Evolutionary conservation across 2,113 vertebrate species (phyloP).

Genomic region (Blennius ocellaris): DNA sequence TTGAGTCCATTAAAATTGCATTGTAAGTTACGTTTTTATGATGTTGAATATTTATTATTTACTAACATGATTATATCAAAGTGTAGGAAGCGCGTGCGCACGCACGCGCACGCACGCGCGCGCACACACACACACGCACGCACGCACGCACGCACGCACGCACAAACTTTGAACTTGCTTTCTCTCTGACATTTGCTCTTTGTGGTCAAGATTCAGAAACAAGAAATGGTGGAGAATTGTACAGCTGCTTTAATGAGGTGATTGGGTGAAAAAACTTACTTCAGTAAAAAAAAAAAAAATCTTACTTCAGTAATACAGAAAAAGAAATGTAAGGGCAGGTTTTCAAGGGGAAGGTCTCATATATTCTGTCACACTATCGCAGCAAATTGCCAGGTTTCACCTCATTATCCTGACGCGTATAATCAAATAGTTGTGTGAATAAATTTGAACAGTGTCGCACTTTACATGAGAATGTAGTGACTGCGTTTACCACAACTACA

Average conservation of each 20-base stretch:
- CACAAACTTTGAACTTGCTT: conserved; percentile 30
- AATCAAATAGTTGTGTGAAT: too few species aligned
- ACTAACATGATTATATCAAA: not conserved
- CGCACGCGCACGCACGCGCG: not conserved
- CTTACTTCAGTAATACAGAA: not conserved
- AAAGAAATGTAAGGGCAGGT: not conserved
- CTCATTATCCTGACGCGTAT: too few species aligned
- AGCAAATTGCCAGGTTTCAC: too few species aligned
- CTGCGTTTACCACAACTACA: too few species aligned
- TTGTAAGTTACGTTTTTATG: not conserved
- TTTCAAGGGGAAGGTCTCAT: too few species aligned
- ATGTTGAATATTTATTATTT: not conserved
- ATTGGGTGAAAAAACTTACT: conserved; percentile 2
- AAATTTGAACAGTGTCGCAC: too few species aligned
- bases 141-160: not conserved
- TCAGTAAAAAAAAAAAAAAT: conserved; percentile 1
- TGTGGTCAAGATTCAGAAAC: conserved; percentile 32
- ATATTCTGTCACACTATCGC: too few species aligned
- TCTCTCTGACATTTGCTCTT: conserved; percentile 32
- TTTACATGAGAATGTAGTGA: too few species aligned
- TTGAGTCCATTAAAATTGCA: not conserved
- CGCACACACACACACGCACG: not conserved
- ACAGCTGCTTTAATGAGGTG: conserved; percentile 48
- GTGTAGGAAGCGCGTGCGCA: not conserved
- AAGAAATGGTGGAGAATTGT: conserved; percentile 21